A percentile compares a stretch with the other conserved stretches of the same genome.
phyloP scores from a whole-genome alignment of 2,888 invertebrate genomes.

The Drosophila algonquin region DNA sequence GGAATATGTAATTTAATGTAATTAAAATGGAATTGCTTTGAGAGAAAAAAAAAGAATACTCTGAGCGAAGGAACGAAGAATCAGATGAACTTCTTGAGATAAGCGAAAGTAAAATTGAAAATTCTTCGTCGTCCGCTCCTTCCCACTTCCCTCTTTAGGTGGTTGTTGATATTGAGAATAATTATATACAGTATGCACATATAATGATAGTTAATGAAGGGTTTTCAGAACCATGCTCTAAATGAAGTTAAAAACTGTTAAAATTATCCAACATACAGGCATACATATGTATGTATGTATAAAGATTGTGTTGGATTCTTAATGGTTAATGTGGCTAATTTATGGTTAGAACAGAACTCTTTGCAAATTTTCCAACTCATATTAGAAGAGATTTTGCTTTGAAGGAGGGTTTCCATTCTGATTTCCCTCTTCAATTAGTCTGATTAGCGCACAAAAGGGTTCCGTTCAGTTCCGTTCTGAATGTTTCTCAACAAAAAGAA shows the following conservation, averaged over 20 bases:
- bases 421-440: conserved; percentile 34
- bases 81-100: conserved; percentile 42
- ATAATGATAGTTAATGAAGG: conserved; percentile 45
- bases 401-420: not conserved
- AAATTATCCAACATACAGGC: not conserved
- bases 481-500: conserved; percentile 11
- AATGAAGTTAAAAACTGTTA: not conserved
- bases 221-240: not conserved
- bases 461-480: not conserved
- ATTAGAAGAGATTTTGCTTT: not conserved
- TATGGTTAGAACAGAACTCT: not conserved
- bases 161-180: conserved; percentile 12
- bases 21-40: conserved; percentile 61
- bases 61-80: conserved; percentile 23
- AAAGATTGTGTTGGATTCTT: not conserved
- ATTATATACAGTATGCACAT: conserved; percentile 13
- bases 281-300: not conserved
- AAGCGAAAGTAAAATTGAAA: conserved; percentile 66
- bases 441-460: conserved; percentile 28
- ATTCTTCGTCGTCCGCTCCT: conserved; percentile 23
- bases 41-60: conserved; percentile 30
- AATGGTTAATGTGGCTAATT: conserved; percentile 25
- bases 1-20: conserved; percentile 65
- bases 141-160: not conserved
- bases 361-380: too few species aligned